Evolutionary conservation across 2,888 invertebrate genomes (phyloP).

Genomic region (Drosophila longiperda): DNA sequence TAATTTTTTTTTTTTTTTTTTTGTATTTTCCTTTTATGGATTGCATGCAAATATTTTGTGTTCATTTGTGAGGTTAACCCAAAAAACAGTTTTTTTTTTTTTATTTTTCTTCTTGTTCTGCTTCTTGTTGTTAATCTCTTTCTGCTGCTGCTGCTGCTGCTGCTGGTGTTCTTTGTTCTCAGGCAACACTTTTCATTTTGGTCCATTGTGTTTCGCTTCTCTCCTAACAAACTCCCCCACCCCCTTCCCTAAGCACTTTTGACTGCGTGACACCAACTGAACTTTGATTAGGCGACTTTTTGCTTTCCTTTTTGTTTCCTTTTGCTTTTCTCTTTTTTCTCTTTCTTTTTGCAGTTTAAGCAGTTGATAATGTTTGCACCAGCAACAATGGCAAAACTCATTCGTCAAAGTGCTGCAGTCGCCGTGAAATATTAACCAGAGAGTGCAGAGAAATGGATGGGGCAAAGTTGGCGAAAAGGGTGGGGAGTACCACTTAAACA

Average conservation of each 20-base stretch:
- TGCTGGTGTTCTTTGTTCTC: slow-evolving; percentile 27
- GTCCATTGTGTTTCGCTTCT: slow-evolving; percentile 1
- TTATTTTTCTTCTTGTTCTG: slow-evolving; percentile 5
- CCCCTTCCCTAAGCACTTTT: slow-evolving; percentile 1
- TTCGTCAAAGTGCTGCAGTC: slow-evolving; percentile 46
- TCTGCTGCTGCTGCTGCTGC: slow-evolving; percentile 10
- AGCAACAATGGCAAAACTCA: slow-evolving; percentile 41
- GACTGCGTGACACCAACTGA: slow-evolving; percentile 46
- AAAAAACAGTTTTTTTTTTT: slow-evolving; percentile 11
- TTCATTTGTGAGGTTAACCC: slow-evolving; percentile 41
- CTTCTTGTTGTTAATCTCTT: slow-evolving; percentile 30
- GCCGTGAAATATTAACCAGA: slow-evolving; percentile 24
- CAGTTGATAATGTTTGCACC: slow-evolving; percentile 29
- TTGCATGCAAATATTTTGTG: slow-evolving; percentile 48
- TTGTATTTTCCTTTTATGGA: neutral
- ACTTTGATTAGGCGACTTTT: slow-evolving; percentile 56
- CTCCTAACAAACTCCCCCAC: neutral
- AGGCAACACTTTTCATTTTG: slow-evolving; percentile 35
- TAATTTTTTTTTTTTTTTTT: neutral
- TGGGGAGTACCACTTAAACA: slow-evolving; percentile 7
- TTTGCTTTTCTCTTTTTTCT: neutral
- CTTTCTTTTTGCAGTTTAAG: slow-evolving; percentile 7
- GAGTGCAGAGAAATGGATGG: neutral
- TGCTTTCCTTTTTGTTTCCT: neutral
- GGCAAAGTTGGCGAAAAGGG: no score